Evolutionary conservation across 1,140 invertebrate genomes (phyloP), one percentile per base, ranked within the genome.

Genomic region (Dendrolimus kikuchii): DNA sequence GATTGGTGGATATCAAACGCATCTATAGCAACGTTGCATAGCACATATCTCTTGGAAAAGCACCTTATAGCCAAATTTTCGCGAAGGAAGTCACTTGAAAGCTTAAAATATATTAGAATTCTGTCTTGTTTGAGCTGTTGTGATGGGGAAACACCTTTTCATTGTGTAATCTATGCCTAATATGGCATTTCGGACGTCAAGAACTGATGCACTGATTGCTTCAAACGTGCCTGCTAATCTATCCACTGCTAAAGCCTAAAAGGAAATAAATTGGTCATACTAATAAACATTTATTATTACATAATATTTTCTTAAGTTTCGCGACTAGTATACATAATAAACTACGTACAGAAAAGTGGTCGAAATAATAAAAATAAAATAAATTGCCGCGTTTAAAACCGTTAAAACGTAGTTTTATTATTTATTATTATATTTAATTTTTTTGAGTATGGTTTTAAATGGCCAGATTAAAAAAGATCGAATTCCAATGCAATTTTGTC

Each of bases 121-220:
- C 53, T 73, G 62, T 57, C 72, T 57, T 42, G 64, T 64, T 49
- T 74, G 64, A 5, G 66, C 58, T 2, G 59, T 44, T 7, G 62
- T 67, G 0, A 65, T 41, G 2, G 68, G 57, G 58, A 74, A 80
- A 48, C 67, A 72, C 38, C 75, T 64, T 51, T 82, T 82, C 56
- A 78, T 74, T 1, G 73, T 77, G 46, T 77, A 78, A 51, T 77
- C 75, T 7, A 82, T 77, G 40, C 73, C 68, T 40, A 78, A 57
- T 8, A 82, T 66, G 0, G 79, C 74, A 49, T 82, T 77, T 40
- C 74, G 62, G 23, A 80, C 62, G 8, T 82, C 77, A 47, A 66
- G 72, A 0, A 71, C 63, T 7, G 75, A 72, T 1, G 68, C 58
- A 41, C 59, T 71, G 39, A 82, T 74, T 5, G 59, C 68, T 49